Percentiles rank a stretch among this genome's conserved stretches.
These are phyloP conservation scores for Brachionus rotundiformis DNA, from an alignment of 1,140 invertebrate genomes.

Conservation along the genomic window DNA sequence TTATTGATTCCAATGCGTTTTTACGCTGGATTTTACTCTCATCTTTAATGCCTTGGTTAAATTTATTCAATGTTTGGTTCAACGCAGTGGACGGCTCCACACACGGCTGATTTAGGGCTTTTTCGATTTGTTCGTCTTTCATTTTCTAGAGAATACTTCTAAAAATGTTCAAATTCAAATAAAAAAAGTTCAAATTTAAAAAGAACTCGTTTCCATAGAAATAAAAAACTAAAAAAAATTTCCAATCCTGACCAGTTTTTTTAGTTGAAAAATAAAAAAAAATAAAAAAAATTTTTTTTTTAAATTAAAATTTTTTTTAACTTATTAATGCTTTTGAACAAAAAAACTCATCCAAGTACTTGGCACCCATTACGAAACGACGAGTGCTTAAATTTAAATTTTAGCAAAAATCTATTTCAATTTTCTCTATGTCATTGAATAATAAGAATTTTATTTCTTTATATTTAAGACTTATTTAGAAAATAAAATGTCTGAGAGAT, in stretches of 20 bases:
- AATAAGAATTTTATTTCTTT: not conserved
- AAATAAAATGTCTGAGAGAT: constrained; percentile 78
- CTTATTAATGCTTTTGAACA: not conserved
- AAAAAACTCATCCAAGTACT: not conserved
- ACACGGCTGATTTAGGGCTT: not conserved
- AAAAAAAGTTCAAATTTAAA: not conserved
- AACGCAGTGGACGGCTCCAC: constrained; percentile 53
- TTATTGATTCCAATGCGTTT: constrained; percentile 60
- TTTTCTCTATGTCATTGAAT: constrained; percentile 38
- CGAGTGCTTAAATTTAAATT: not conserved
- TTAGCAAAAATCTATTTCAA: not conserved
- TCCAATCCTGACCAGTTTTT: not conserved
- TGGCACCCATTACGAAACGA: not conserved
- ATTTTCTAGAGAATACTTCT: not conserved
- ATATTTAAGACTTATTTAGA: not conserved
- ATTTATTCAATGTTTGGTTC: constrained; percentile 58
- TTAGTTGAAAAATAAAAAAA: not conserved
- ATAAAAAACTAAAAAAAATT: not conserved
- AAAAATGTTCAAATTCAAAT: constrained; percentile 19
- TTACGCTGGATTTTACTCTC: constrained; percentile 61
- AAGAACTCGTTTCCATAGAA: constrained; percentile 5
- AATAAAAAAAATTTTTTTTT: not conserved
- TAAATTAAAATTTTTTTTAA: not conserved
- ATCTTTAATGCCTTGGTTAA: constrained; percentile 60
- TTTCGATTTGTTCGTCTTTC: constrained; percentile 33